Evolutionary conservation across 1,140 invertebrate genomes (phyloP).

Genomic region (Sesamia nonagrioides): DNA sequence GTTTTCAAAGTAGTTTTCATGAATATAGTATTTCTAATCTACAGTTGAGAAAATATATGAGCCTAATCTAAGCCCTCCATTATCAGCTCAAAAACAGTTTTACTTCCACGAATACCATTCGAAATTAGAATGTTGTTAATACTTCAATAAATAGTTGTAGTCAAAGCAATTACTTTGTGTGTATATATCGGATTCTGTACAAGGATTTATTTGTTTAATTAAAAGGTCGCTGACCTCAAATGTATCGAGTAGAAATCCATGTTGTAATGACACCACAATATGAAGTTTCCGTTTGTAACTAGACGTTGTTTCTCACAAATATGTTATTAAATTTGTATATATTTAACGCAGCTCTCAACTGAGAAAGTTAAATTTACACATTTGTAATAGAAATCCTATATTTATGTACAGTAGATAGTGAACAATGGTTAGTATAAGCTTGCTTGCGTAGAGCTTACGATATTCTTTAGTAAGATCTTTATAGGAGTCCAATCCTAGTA

Average conservation of each 20-base stretch:
- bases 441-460: no score
- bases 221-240: background rate
- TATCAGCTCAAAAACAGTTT: background rate
- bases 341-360: background rate
- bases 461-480: background rate
- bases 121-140: background rate
- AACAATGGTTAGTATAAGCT: no score
- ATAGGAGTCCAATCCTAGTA: background rate
- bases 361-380: slow-evolving; percentile 14
- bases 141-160: slow-evolving; percentile 1
- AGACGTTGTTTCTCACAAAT: background rate
- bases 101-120: background rate
- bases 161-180: slow-evolving; percentile 9
- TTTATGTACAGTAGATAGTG: background rate
- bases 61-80: background rate
- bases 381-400: slow-evolving; percentile 4
- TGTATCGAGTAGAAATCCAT: background rate
- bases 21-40: background rate
- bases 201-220: slow-evolving; percentile 16
- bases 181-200: slow-evolving; percentile 6
- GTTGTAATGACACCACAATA: background rate
- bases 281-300: background rate
- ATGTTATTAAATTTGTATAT: slow-evolving; percentile 9
- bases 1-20: background rate
- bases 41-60: background rate